Conservation (phyloP, 2,113 vertebrate genomes). For the Meles meles region DNA sequence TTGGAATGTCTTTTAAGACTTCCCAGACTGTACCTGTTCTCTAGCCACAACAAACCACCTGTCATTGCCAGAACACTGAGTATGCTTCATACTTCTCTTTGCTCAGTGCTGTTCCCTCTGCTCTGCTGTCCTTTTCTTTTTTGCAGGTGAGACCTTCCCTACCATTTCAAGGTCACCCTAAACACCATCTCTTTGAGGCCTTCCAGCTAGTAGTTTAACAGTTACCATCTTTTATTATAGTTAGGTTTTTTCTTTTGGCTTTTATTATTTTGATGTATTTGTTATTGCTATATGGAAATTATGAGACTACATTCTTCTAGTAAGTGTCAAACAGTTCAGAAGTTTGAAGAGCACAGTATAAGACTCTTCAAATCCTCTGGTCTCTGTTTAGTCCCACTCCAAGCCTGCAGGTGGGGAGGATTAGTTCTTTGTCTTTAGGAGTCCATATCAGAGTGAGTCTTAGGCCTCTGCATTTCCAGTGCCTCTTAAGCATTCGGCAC, state of each 20-base stretch:
- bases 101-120: not conserved
- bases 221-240: not conserved
- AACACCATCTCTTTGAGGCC: not conserved
- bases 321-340: not conserved
- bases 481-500: not conserved
- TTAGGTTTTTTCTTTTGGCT: not conserved
- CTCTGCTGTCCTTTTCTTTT: not conserved
- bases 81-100: not conserved
- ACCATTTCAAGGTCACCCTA: not conserved
- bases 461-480: not conserved
- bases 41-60: not conserved
- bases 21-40: not conserved
- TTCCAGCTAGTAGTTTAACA: not conserved
- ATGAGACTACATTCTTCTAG: not conserved
- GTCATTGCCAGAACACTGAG: not conserved
- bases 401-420: not conserved
- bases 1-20: not conserved
- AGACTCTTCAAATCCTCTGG: not conserved
- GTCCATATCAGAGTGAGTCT: not conserved
- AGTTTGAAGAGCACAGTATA: not conserved
- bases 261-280: slow-evolving; percentile 6
- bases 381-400: not conserved
- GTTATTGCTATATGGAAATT: slow-evolving; percentile 11
- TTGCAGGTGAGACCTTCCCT: not conserved
- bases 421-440: not conserved